Evolutionary conservation across 2,888 invertebrate genomes (phyloP).

Genomic region (Cetonia aurata): DNA sequence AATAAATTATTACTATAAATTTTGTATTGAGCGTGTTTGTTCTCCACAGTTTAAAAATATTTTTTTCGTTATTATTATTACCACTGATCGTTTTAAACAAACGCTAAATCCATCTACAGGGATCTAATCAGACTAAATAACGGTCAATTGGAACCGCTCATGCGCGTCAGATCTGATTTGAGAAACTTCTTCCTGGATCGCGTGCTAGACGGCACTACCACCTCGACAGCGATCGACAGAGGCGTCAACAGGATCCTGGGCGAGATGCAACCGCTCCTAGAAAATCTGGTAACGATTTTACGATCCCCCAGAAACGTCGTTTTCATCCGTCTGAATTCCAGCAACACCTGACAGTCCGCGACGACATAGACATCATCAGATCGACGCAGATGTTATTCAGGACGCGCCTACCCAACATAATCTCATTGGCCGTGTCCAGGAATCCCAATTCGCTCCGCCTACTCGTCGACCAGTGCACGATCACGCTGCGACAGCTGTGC

Average conservation of each 20-base stretch:
- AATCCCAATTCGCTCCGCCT: constrained; percentile 55
- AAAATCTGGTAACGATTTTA: constrained; percentile 66
- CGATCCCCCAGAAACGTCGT: too few species aligned
- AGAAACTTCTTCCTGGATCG: constrained; percentile 66
- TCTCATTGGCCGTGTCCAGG: constrained; percentile 57
- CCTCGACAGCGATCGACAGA: constrained; percentile 63
- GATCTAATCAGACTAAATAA: constrained; percentile 63
- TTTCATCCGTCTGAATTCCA: too few species aligned
- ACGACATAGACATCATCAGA: constrained; percentile 63
- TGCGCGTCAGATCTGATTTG: constrained; percentile 66
- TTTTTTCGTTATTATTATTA: too few species aligned
- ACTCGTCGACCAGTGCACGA: constrained; percentile 58
- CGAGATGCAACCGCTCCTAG: constrained; percentile 66
- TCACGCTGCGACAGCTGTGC: constrained; percentile 58
- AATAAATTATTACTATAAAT: too few species aligned
- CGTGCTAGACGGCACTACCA: constrained; percentile 65
- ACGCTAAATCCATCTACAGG: constrained; percentile 53
- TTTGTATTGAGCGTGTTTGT: too few species aligned
- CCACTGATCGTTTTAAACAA: too few species aligned
- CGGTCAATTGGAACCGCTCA: constrained; percentile 64
- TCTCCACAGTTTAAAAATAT: too few species aligned
- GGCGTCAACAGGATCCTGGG: constrained; percentile 66
- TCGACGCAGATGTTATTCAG: constrained; percentile 61
- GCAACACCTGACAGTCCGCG: constrained; percentile 58
- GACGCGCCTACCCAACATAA: constrained; percentile 60